Conservation (phyloP, 2,888 invertebrate species). For the Caenorhabditis afra region DNA sequence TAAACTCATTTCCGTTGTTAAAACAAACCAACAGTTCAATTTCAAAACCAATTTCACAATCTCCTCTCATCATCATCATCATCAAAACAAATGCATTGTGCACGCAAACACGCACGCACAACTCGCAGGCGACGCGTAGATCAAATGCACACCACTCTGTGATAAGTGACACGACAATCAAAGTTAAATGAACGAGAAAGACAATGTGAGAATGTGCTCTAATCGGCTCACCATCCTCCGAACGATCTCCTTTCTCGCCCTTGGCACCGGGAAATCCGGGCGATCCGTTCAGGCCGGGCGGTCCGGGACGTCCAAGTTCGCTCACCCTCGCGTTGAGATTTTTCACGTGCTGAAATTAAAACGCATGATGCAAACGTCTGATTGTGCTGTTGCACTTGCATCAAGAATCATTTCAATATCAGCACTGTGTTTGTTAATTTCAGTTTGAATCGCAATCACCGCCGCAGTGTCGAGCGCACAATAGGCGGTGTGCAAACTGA, state of each 20-base stretch:
- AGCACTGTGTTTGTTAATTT: conserved; percentile 71
- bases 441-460: conserved; percentile 73
- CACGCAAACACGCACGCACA: background rate
- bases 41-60: background rate
- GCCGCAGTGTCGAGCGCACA: conserved; percentile 72
- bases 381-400: conserved; percentile 51
- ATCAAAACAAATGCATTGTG: background rate
- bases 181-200: background rate
- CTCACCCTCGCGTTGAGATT: conserved; percentile 71
- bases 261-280: conserved; percentile 71
- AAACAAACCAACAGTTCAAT: background rate
- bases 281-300: conserved; percentile 72
- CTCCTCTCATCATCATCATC: conserved; percentile 2
- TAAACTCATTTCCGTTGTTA: background rate
- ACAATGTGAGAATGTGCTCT: background rate
- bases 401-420: conserved; percentile 74
- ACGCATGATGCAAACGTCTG: background rate
- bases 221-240: conserved; percentile 59
- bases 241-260: conserved; percentile 70
- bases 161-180: conserved; percentile 41
- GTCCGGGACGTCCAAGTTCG: conserved; percentile 69
- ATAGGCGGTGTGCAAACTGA: conserved; percentile 27
- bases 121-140: background rate
- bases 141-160: conserved; percentile 25
- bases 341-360: conserved; percentile 68